Evolutionary conservation across 30 jellyfish, hydroid and myxozoan genomes (phyloP), one percentile per base, ranked within the genome.

Genomic region (Aurelia coerulea): DNA sequence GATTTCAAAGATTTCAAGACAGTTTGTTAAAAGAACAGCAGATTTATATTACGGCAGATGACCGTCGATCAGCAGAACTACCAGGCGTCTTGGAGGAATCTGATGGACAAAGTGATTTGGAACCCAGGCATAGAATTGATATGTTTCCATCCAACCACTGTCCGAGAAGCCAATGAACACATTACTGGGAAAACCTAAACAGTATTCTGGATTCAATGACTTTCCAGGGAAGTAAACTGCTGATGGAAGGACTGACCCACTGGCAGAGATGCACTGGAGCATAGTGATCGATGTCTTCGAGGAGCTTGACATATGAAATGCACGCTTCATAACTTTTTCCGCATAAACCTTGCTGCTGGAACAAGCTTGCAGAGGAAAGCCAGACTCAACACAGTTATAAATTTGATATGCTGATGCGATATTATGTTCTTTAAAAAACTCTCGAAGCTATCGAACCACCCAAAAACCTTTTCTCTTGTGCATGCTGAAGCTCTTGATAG

Each of bases 401-500:
- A 69, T 69, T 17, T 69, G 80, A 41, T 69, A 65, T 69, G 80
- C 62, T 29, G 80, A 69, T 12, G 63, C 0, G 19, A 69, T 41
- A 56, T 17, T 69, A 9, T 69, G 13, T 34, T 69, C 80, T 32
- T 56, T 9, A 51, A 41, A 41, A 69, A 69, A 12, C 15, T 51
- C 35, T 69, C 80, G 65, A 69, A 69, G 56, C 63, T 32, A 29
- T 69, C 62, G 42, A 69, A 69, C 63, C 80, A 69, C 10, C 62
- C 80, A 15, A 31, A 69, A 41, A 69, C 68, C 37, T 32, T 69
- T 69, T 69, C 80, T 69, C 42, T 34, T 37, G 63, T 31, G 34
- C 80, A 69, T 34, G 62, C 80, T 17, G 80, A 31, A 56, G 80
- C 80, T 51, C 80, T 69, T 13, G 62, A 34, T 10, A 60, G 13